A percentile compares a stretch with the other conserved stretches of the same genome.
Conservation (phyloP, 2,113 vertebrate species). For the Paratilapia polleni region DNA sequence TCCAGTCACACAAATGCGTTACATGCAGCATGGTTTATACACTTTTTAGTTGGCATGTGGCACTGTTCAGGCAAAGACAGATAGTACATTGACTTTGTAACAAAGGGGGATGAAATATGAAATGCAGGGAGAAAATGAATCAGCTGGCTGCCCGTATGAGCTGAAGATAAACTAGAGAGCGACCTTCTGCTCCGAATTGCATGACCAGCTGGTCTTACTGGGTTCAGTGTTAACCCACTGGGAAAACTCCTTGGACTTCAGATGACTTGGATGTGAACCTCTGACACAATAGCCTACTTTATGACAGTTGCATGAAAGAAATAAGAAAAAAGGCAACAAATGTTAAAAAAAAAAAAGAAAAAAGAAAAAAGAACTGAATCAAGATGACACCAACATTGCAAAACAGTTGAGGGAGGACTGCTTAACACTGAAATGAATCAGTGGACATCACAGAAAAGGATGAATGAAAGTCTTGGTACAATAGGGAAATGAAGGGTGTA, state of each 20-base stretch:
- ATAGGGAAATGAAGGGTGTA: background rate
- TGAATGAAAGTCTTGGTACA: conserved; percentile 21
- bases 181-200: background rate
- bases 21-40: background rate
- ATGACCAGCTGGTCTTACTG: conserved; percentile 9
- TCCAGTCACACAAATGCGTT: background rate
- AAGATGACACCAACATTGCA: background rate
- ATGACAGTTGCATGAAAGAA: background rate
- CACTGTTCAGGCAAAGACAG: background rate
- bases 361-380: background rate
- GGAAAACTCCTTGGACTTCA: background rate
- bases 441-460: background rate
- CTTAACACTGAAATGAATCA: background rate
- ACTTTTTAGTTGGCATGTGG: background rate
- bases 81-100: background rate
- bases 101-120: background rate
- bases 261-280: background rate
- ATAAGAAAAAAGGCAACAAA: background rate
- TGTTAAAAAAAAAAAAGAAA: background rate
- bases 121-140: background rate
- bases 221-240: background rate
- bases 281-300: background rate
- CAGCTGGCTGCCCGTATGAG: background rate
- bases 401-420: background rate
- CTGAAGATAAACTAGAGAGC: background rate